A percentile compares a stretch with the other conserved stretches of the same genome.
phyloP scores from a whole-genome alignment of 1,140 invertebrate species.

The Hyles vespertilio region DNA sequence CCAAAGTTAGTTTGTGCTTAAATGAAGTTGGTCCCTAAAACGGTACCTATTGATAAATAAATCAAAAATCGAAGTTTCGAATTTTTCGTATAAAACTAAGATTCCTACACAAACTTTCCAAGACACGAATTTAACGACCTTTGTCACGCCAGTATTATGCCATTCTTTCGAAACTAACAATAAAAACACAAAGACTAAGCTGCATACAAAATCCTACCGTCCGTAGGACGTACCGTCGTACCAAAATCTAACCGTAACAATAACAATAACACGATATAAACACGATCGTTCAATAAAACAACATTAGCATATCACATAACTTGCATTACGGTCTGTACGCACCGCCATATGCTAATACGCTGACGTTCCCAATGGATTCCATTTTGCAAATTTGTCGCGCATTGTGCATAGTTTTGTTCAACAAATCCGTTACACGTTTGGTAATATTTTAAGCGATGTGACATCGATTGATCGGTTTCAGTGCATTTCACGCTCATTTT shows the following conservation, averaged over 20 bases:
- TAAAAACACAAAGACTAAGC: slow-evolving; percentile 1
- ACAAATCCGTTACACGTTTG: slow-evolving; percentile 61
- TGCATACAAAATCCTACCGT: too few relatives aligned
- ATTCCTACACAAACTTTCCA: too few relatives aligned
- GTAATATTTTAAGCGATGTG: slow-evolving; percentile 35
- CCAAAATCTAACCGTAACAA: slow-evolving; percentile 2
- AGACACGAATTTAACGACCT: too few relatives aligned
- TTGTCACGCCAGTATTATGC: too few relatives aligned
- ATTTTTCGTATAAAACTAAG: too few relatives aligned
- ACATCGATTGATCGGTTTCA: too few relatives aligned
- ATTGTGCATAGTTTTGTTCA: slow-evolving; percentile 40
- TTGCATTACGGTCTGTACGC: slow-evolving; percentile 18
- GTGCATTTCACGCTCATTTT: too few relatives aligned
- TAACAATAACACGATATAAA: slow-evolving; percentile 17
- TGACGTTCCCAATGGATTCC: slow-evolving; percentile 46
- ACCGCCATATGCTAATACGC: slow-evolving; percentile 50
- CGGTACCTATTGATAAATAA: too few relatives aligned
- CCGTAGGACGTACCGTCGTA: too few relatives aligned
- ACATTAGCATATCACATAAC: slow-evolving; percentile 30
- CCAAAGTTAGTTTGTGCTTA: too few relatives aligned
- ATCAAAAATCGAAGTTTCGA: too few relatives aligned
- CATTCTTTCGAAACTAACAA: background rate
- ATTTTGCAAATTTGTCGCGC: slow-evolving; percentile 51
- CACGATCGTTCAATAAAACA: slow-evolving; percentile 27
- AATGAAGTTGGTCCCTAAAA: too few relatives aligned